A percentile compares a stretch with the other conserved stretches of the same genome.
These are phyloP conservation scores for Halichoeres trimaculatus DNA, from an alignment of 2,113 vertebrate species.

Conservation along the genomic window DNA sequence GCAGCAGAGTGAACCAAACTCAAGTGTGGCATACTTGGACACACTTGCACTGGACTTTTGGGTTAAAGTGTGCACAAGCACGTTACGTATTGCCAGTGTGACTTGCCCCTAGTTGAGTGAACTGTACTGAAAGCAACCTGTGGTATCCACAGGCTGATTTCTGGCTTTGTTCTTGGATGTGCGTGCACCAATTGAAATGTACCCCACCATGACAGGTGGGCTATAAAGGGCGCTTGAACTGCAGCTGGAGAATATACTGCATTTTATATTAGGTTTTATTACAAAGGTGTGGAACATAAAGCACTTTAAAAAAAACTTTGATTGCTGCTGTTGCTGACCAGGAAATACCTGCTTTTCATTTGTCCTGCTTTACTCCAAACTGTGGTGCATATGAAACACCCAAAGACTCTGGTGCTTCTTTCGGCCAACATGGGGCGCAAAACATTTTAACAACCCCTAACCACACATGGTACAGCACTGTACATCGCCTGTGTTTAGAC, in stretches of 20 bases:
- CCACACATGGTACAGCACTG: constrained; percentile 1
- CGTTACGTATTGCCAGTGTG: too few relatives aligned
- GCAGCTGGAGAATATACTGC: constrained; percentile 15
- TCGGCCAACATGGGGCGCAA: constrained; percentile 11
- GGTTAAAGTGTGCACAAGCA: too few relatives aligned
- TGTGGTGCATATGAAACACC: constrained; percentile 45
- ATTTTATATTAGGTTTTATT: constrained; percentile 1
- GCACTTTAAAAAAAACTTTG: neutral
- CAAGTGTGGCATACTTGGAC: too few relatives aligned
- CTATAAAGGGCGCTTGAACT: neutral
- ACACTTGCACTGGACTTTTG: too few relatives aligned
- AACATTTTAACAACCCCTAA: constrained; percentile 27
- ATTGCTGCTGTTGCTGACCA: constrained; percentile 1
- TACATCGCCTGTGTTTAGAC: constrained; percentile 3
- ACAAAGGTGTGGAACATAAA: neutral
- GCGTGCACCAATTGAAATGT: neutral
- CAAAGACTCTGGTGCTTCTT: constrained; percentile 7
- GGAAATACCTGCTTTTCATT: constrained; percentile 31
- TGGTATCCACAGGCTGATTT: neutral
- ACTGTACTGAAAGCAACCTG: neutral
- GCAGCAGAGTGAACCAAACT: too few relatives aligned
- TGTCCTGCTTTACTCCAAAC: constrained; percentile 11
- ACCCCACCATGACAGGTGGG: neutral
- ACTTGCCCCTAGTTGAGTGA: too few relatives aligned
- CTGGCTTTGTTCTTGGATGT: neutral